Evolutionary conservation across 2,888 invertebrate genomes (phyloP).

Genomic region (Xylota sylvarum): DNA sequence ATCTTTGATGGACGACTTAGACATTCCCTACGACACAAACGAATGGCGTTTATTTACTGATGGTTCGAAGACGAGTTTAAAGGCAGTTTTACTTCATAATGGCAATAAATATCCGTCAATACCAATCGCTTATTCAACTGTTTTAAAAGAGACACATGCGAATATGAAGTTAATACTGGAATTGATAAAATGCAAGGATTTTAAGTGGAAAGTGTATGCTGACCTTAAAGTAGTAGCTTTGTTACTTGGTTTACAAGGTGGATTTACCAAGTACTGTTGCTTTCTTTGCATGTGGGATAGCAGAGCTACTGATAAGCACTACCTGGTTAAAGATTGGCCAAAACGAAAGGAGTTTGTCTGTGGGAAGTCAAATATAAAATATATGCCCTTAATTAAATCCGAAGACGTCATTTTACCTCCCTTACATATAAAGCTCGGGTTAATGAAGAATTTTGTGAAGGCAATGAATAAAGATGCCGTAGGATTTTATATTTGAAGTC

Average conservation of each 20-base stretch:
- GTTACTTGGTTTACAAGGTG: constrained; percentile 31
- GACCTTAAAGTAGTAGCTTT: constrained; percentile 43
- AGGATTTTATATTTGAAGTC: constrained; percentile 4
- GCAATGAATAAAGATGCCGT: background rate
- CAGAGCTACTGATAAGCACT: constrained; percentile 37
- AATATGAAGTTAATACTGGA: constrained; percentile 10
- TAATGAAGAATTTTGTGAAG: constrained; percentile 24
- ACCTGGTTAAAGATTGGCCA: constrained; percentile 22
- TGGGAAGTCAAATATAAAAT: constrained; percentile 6
- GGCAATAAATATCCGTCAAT: constrained; percentile 1
- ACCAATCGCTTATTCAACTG: constrained; percentile 8
- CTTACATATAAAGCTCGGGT: background rate
- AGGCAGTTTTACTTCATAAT: background rate
- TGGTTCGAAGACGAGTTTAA: background rate
- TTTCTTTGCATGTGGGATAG: constrained; percentile 48
- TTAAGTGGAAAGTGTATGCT: constrained; percentile 26
- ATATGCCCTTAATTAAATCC: background rate
- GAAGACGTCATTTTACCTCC: constrained; percentile 2
- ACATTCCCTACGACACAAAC: background rate
- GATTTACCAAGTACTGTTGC: constrained; percentile 43
- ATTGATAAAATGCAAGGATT: constrained; percentile 19
- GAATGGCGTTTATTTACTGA: background rate
- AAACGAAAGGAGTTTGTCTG: constrained; percentile 3
- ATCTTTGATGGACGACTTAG: background rate
- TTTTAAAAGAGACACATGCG: constrained; percentile 10